Conservation (phyloP, 2,113 vertebrate species). For the Eulacestoma nigropectus region DNA sequence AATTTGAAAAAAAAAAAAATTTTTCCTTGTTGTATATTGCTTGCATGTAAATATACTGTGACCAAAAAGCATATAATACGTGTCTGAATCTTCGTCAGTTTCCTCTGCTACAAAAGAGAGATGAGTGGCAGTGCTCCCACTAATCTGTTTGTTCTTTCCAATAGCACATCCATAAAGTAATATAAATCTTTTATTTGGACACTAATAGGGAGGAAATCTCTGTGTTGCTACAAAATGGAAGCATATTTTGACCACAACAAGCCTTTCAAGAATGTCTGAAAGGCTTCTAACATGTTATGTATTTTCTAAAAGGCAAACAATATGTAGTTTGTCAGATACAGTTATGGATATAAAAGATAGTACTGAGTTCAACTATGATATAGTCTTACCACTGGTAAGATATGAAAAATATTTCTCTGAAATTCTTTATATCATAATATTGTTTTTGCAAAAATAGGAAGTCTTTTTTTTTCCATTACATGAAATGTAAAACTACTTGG, state of each 20-base stretch:
- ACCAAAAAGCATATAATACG: not conserved
- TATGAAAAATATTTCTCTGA: not conserved
- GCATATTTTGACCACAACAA: not conserved
- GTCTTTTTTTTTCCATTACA: not conserved
- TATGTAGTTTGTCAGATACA: not conserved
- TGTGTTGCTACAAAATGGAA: not conserved
- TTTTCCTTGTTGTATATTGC: not conserved
- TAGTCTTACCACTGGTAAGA: not conserved
- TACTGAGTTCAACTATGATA: not conserved
- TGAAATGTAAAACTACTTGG: not conserved
- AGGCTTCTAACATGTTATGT: not conserved
- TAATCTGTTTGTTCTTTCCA: not conserved
- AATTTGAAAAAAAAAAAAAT: not conserved
- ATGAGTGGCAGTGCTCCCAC: not conserved
- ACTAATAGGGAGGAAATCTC: not conserved
- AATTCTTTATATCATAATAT: not conserved
- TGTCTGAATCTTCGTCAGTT: not conserved
- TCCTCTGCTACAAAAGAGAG: not conserved
- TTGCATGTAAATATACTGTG: not conserved
- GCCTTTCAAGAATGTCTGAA: not conserved
- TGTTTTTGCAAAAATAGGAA: not conserved
- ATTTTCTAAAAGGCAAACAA: not conserved
- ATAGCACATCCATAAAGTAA: not conserved
- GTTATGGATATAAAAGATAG: not conserved
- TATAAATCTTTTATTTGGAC: not conserved